phyloP scores from a whole-genome alignment of 2,888 invertebrate genomes.

The Drosophila colorata region DNA sequence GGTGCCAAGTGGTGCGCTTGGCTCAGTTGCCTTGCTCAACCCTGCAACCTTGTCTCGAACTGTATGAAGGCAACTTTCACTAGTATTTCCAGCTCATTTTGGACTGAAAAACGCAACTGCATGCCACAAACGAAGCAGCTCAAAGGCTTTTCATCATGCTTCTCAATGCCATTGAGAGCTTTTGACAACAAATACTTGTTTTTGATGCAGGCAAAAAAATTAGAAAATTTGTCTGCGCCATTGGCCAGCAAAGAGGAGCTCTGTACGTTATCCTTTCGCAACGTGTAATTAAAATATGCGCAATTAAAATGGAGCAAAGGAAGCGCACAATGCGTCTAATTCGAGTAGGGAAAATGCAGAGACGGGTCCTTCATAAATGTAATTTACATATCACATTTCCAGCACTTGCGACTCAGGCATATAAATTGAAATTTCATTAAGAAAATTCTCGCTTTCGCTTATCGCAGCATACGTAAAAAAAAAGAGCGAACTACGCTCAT shows the following conservation, averaged over 20 bases:
- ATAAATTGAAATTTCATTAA: constrained; percentile 80
- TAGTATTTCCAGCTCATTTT: constrained; percentile 38
- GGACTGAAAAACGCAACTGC: constrained; percentile 1
- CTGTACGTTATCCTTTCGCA: constrained; percentile 16
- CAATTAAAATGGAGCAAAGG: constrained; percentile 65
- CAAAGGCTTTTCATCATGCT: constrained; percentile 32
- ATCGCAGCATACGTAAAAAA: constrained; percentile 13
- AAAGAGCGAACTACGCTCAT: neutral
- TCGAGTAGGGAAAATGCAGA: constrained; percentile 38
- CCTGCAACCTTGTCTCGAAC: constrained; percentile 15
- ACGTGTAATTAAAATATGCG: constrained; percentile 74
- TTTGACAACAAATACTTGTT: constrained; percentile 12
- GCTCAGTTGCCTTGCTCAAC: too few relatives aligned
- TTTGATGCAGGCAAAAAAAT: neutral
- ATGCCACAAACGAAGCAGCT: constrained; percentile 3
- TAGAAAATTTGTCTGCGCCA: constrained; percentile 22
- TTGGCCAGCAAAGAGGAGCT: constrained; percentile 14
- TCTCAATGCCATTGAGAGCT: constrained; percentile 49
- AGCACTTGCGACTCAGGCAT: constrained; percentile 30
- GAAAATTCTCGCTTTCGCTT: constrained; percentile 61
- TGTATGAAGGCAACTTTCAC: constrained; percentile 60
- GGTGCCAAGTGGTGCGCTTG: constrained; percentile 34
- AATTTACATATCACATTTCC: constrained; percentile 63
- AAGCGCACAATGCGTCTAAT: constrained; percentile 45
- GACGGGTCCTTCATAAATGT: constrained; percentile 61